These are phyloP conservation scores for Macaca fascicularis DNA, from an alignment of 2,113 vertebrate genomes.

Conservation along the genomic window T2T-MFA8v1.1 NC_088376.1:168557501-168558000, in stretches of 20 bases:
- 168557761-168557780: background rate
- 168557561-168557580: background rate
- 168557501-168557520: background rate
- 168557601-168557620: background rate
- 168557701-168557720: conserved; percentile 11
- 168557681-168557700: conserved; percentile 40
- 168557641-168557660: conserved; percentile 19
- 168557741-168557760: conserved; percentile 25
- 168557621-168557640: background rate
- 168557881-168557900: background rate
- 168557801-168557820: background rate
- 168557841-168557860: background rate
- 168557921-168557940: background rate
- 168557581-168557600: conserved; percentile 2
- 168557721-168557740: conserved; percentile 36
- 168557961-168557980: background rate
- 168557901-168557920: conserved; percentile 30
- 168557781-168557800: background rate
- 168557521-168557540: background rate
- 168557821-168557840: background rate
- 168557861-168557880: background rate
- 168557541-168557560: background rate
- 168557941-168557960: conserved; percentile 10
- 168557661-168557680: background rate
- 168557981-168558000: conserved; percentile 13